Percentiles rank a stretch among this genome's conserved stretches.
These are phyloP conservation scores for Acronicta psi DNA, from an alignment of 2,888 invertebrate genomes.

Conservation along the genomic window DNA sequence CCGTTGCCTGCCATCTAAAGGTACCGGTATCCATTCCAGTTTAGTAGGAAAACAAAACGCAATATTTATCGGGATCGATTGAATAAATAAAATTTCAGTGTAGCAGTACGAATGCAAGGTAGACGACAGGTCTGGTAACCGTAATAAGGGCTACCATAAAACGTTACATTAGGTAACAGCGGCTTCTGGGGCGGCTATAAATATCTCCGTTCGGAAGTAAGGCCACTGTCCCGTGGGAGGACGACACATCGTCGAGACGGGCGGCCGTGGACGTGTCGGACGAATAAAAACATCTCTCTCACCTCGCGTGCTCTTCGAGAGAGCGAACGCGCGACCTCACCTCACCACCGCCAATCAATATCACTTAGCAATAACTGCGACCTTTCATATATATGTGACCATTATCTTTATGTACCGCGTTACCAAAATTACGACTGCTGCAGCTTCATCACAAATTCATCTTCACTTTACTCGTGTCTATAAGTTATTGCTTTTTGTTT, in stretches of 20 bases:
- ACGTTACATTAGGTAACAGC: constrained; percentile 88
- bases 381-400: constrained; percentile 75
- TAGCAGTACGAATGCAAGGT: constrained; percentile 62
- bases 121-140: constrained; percentile 77
- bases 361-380: constrained; percentile 81
- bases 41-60: constrained; percentile 56
- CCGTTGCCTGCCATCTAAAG: constrained; percentile 60
- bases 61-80: constrained; percentile 69
- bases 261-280: constrained; percentile 83
- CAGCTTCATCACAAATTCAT: constrained; percentile 58
- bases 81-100: constrained; percentile 77
- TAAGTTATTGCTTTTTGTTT: constrained; percentile 23
- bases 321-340: constrained; percentile 63
- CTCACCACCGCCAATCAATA: constrained; percentile 81
- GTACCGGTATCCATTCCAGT: constrained; percentile 54
- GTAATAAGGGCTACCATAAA: constrained; percentile 89
- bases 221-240: constrained; percentile 87
- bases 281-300: constrained; percentile 86
- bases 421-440: constrained; percentile 66
- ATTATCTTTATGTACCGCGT: constrained; percentile 72
- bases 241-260: constrained; percentile 80
- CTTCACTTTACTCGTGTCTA: constrained; percentile 36
- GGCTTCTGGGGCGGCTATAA: constrained; percentile 88
- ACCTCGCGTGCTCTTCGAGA: constrained; percentile 70
- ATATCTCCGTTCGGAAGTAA: constrained; percentile 88